Base-by-base conservation (phyloP, 2,797 vertebrate genomes). In the Anguilla pacifica region DNA sequence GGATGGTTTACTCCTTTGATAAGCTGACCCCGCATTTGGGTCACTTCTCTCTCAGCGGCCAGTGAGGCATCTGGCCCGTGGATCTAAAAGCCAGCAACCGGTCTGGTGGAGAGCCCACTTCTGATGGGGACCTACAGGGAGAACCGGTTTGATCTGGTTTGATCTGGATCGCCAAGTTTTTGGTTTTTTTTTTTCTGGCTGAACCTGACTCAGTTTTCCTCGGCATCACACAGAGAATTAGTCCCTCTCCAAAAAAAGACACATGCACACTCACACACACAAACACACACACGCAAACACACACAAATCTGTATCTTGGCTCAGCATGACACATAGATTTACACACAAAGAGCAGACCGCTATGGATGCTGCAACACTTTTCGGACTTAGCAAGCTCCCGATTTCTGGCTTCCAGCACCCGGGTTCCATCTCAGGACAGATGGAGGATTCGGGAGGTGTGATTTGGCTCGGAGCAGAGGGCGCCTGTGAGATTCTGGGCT, bases 261-360 rank as follows among this genome's bases (percentile, higher is more conserved):
- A 72, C 25, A 70, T 25, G 35, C n/a, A 35, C n/a, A 35, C 28
- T 39, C 31, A 77, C 31, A 67, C 35, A 77, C n/a, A 74, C 70
- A 74, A 7, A 35, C n/a, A 35, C 28, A 77, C 22, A 67, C 5
- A 67, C 25, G n/a, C 22, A 67, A 6, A 10, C n/a, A 15, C n/a
- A 72, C n/a, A 57, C n/a, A 72, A 7, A 72, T 77, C 72, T 39
- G 72, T 43, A 43, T 51, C 46, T 51, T 82, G 79, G 79, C 79
- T 82, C 1, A 82, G 22, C 43, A 51, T 82, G 46, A 51, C 43
- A 46, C 46, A 51, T 10, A 9, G 19, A 82, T 51, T 49, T 82
- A 82, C 79, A 51, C n/a, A 82, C 22, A 49, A 22, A 51, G 6
- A 82, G 43, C 22, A 82, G 46, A 3, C 79, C 10, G 79, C 19